phyloP scores from a whole-genome alignment of 2,113 vertebrate genomes.

The Chitala chitala region DNA sequence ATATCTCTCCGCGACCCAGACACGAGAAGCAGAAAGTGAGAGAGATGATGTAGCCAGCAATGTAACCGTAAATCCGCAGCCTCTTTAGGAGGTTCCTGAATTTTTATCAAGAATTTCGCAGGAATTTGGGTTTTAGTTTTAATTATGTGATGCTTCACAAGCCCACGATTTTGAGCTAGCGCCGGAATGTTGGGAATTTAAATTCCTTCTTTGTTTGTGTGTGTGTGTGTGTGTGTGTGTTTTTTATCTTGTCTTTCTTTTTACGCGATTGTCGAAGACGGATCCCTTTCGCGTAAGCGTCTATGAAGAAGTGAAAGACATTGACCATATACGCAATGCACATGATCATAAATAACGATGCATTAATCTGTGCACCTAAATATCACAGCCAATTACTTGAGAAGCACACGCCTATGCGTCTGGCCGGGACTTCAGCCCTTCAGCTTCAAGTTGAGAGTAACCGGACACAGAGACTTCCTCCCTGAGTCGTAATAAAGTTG shows the following conservation, averaged over 20 bases:
- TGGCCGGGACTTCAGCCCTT: neutral
- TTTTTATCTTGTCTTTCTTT: too few species aligned
- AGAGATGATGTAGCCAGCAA: neutral
- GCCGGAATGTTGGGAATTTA: too few species aligned
- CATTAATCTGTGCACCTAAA: neutral
- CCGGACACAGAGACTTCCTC: slow-evolving; percentile 22
- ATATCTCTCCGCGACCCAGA: slow-evolving; percentile 14
- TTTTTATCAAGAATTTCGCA: neutral
- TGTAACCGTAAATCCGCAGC: neutral
- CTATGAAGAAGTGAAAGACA: neutral
- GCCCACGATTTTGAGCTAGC: too few species aligned
- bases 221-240: too few species aligned
- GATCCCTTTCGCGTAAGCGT: too few species aligned
- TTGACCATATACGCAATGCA: neutral
- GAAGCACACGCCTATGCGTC: neutral
- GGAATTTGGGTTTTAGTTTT: neutral
- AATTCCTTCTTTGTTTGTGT: too few species aligned
- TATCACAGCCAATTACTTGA: neutral
- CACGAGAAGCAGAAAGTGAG: slow-evolving; percentile 6
- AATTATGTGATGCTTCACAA: too few species aligned
- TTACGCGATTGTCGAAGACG: too few species aligned
- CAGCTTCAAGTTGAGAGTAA: slow-evolving; percentile 1
- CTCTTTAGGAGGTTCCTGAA: neutral
- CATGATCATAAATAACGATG: too few species aligned
- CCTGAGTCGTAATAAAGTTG: slow-evolving; percentile 20